Conservation (phyloP, 2,797 vertebrate species). For the Oceanodroma leucorhoa region DNA sequence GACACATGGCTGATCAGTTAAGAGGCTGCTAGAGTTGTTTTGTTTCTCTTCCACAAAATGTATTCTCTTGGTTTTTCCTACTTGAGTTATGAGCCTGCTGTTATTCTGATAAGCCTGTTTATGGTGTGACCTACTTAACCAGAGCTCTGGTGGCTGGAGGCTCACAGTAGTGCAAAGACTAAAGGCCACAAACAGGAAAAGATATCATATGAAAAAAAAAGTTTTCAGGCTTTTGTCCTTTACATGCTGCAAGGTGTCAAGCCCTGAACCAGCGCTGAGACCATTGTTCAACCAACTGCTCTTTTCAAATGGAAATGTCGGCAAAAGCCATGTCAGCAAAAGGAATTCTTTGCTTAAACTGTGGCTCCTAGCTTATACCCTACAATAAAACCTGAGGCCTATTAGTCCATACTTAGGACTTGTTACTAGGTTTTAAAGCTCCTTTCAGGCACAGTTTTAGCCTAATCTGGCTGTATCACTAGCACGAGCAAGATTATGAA, state of each 20-base stretch:
- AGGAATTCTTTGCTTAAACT: constrained; percentile 5
- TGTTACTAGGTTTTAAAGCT: neutral
- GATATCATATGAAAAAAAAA: constrained; percentile 15
- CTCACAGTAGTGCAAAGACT: neutral
- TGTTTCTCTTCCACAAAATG: neutral
- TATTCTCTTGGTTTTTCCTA: constrained; percentile 5
- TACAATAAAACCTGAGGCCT: constrained; percentile 38
- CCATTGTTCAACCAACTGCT: constrained; percentile 39
- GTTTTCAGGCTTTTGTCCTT: constrained; percentile 40
- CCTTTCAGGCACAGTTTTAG: constrained; percentile 11
- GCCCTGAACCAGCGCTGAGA: neutral
- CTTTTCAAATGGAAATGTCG: constrained; percentile 67
- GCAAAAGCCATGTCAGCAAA: constrained; percentile 40
- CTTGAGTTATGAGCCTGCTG: neutral
- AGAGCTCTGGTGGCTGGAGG: neutral
- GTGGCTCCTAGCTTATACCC: neutral
- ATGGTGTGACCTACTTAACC: constrained; percentile 31
- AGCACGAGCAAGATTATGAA: neutral
- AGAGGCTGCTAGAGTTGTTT: constrained; percentile 21
- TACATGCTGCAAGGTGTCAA: constrained; percentile 46
- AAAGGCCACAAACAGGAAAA: constrained; percentile 55
- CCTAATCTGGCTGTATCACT: neutral
- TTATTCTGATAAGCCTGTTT: constrained; percentile 7
- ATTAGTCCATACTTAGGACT: constrained; percentile 7
- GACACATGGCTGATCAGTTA: neutral